A percentile compares a stretch with the other conserved stretches of the same genome.
Conservation (phyloP, 2,113 vertebrate genomes). For the Myotis lucifugus region DNA sequence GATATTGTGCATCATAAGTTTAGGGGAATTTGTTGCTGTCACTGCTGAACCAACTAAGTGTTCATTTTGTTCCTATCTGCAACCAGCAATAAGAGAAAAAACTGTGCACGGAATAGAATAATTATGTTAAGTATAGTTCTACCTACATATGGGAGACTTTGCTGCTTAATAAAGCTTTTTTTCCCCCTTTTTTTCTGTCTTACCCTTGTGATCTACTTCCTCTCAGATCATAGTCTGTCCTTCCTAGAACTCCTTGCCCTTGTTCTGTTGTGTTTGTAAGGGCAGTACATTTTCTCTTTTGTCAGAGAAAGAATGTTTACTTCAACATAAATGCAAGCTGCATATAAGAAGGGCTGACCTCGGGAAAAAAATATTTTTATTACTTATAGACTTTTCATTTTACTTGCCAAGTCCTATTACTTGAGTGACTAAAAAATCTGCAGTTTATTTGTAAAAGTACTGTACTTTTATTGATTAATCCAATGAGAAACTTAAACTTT, state of each 20-base stretch:
- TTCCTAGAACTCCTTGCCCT: neutral
- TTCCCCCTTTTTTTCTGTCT: neutral
- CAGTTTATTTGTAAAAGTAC: conserved; percentile 4
- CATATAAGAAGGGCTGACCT: neutral
- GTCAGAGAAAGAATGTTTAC: neutral
- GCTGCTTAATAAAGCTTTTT: neutral
- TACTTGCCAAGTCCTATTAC: neutral
- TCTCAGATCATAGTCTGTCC: neutral
- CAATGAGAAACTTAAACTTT: conserved; percentile 40
- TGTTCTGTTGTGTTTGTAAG: conserved; percentile 3
- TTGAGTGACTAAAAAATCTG: conserved; percentile 29
- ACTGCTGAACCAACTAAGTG: neutral
- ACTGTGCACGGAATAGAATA: neutral
- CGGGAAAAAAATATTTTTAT: neutral
- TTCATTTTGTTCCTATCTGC: neutral
- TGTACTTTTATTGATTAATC: conserved; percentile 37
- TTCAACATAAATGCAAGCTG: neutral
- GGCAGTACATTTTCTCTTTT: neutral
- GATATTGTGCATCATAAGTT: neutral
- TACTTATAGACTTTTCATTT: conserved; percentile 45
- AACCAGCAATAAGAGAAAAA: neutral
- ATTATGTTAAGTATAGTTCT: neutral
- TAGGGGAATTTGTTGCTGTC: neutral
- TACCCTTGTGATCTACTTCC: neutral
- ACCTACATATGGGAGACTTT: neutral